Conservation (phyloP, 2,113 vertebrate genomes). For the Paraplagusia blochii region DNA sequence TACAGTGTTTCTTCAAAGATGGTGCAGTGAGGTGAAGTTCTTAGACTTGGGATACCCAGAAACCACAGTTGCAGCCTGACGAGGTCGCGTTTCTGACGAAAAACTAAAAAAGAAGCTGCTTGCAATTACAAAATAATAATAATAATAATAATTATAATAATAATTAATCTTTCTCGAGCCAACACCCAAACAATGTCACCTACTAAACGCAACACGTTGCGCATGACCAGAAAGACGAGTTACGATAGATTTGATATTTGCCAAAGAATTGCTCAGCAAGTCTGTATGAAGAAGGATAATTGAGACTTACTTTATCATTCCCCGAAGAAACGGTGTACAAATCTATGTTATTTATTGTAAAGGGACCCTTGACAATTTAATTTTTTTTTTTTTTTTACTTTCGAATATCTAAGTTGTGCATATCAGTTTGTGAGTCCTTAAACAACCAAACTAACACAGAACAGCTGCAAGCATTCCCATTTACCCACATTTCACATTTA, state of each 20-base stretch:
- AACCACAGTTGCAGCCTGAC: constrained; percentile 42
- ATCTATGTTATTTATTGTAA: constrained; percentile 67
- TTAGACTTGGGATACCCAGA: constrained; percentile 66
- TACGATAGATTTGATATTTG: constrained; percentile 67
- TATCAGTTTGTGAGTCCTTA: constrained; percentile 57
- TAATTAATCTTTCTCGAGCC: constrained; percentile 22
- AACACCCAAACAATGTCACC: constrained; percentile 41
- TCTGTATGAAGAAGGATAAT: constrained; percentile 65
- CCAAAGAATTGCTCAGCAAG: constrained; percentile 74
- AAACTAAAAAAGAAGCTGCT: constrained; percentile 52
- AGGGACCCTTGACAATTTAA: constrained; percentile 67
- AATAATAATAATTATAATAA: too few relatives aligned
- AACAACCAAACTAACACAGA: constrained; percentile 46
- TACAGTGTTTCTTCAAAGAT: constrained; percentile 68
- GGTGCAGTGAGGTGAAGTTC: constrained; percentile 65
- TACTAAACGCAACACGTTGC: constrained; percentile 43
- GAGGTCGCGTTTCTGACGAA: constrained; percentile 35
- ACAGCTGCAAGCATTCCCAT: constrained; percentile 51
- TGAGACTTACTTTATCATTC: constrained; percentile 63
- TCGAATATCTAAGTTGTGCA: constrained; percentile 61
- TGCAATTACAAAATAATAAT: constrained; percentile 31
- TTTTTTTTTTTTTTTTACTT: constrained; percentile 64
- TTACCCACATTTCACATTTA: constrained; percentile 60
- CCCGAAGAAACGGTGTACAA: constrained; percentile 69
- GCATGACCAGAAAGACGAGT: constrained; percentile 52